These are phyloP conservation scores for Cochlearius cochlearius DNA, from an alignment of 2,113 vertebrate species.

Conservation along the genomic window DNA sequence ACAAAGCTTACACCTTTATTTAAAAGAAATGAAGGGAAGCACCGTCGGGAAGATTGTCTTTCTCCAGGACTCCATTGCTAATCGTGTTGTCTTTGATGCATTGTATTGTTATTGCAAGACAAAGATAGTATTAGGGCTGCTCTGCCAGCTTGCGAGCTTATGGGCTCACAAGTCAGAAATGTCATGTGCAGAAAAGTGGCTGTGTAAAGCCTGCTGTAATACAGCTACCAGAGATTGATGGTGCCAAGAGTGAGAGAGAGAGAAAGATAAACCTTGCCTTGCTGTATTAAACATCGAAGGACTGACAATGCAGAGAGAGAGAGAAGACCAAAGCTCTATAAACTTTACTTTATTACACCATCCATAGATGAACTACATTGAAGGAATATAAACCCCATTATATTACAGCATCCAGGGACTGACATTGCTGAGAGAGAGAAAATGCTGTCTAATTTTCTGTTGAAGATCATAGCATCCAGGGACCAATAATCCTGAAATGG, in stretches of 20 bases:
- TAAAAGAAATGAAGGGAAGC: background rate
- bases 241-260: slow-evolving; percentile 49
- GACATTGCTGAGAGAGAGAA: slow-evolving; percentile 42
- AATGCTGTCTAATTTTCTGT: slow-evolving; percentile 69
- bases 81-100: background rate
- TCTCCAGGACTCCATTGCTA: background rate
- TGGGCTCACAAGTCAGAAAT: slow-evolving; percentile 45
- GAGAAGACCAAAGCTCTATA: slow-evolving; percentile 75
- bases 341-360: slow-evolving; percentile 74
- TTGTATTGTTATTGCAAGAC: background rate
- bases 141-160: background rate
- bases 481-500: slow-evolving; percentile 63
- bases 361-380: slow-evolving; percentile 64
- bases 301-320: slow-evolving; percentile 69
- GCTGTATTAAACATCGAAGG: slow-evolving; percentile 72
- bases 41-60: background rate
- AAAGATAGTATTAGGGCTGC: background rate
- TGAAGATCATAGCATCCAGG: slow-evolving; percentile 67
- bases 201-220: slow-evolving; percentile 70
- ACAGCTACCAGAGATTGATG: slow-evolving; percentile 74
- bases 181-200: slow-evolving; percentile 73
- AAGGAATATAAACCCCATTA: slow-evolving; percentile 70
- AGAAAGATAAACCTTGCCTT: slow-evolving; percentile 72
- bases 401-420: slow-evolving; percentile 54
- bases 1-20: background rate